phyloP scores from a whole-genome alignment of 2,113 vertebrate species.

The Ursus arctos region DNA sequence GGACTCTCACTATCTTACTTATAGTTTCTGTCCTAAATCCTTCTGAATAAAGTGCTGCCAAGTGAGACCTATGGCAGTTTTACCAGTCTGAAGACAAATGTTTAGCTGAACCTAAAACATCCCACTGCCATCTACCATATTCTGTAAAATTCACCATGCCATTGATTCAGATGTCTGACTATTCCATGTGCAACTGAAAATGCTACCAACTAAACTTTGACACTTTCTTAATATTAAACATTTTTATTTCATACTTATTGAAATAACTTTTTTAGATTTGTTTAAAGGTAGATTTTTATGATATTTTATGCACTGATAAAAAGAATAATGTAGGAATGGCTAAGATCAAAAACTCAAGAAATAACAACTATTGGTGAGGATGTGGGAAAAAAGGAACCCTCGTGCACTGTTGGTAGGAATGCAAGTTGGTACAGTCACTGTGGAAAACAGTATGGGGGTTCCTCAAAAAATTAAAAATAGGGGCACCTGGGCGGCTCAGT shows the following conservation, averaged over 20 bases:
- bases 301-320: background rate
- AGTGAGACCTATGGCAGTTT: background rate
- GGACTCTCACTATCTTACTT: background rate
- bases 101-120: constrained; percentile 10
- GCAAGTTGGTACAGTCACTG: background rate
- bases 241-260: background rate
- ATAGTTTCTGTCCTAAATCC: background rate
- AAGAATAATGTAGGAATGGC: background rate
- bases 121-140: background rate
- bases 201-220: background rate
- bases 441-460: background rate
- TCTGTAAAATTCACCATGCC: background rate
- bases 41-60: background rate
- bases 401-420: background rate
- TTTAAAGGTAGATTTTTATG: constrained; percentile 23
- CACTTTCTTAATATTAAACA: background rate
- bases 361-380: background rate
- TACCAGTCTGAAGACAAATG: background rate
- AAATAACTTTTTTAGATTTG: constrained; percentile 24
- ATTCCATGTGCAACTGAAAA: constrained; percentile 5
- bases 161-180: background rate
- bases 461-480: background rate
- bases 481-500: background rate
- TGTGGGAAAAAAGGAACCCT: background rate
- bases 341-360: background rate